phyloP scores from a whole-genome alignment of 2,113 vertebrate genomes.

The Ursus arctos region DNA sequence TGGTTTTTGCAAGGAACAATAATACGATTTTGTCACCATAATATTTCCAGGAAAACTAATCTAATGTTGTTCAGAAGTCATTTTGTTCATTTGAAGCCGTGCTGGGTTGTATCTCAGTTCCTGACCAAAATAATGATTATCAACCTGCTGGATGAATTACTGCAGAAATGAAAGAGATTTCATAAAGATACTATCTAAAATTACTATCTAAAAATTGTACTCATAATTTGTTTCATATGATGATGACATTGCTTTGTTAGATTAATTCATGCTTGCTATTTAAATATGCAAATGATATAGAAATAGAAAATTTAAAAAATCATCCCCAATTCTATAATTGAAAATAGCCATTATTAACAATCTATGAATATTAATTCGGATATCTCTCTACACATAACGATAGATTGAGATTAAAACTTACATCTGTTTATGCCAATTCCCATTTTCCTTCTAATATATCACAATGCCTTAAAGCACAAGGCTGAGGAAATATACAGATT shows the following conservation, averaged over 20 bases:
- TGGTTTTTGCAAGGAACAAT: background rate
- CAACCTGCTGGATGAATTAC: background rate
- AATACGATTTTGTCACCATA: background rate
- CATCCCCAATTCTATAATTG: background rate
- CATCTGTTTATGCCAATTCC: background rate
- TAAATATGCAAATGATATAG: background rate
- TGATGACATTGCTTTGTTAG: background rate
- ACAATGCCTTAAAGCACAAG: background rate
- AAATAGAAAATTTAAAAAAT: background rate
- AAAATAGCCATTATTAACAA: background rate
- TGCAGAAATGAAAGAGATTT: background rate
- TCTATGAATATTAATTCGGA: background rate
- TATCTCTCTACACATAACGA: background rate
- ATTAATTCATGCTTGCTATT: background rate
- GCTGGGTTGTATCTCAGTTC: background rate
- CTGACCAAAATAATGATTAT: constrained; percentile 20
- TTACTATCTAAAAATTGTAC: background rate
- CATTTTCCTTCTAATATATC: background rate
- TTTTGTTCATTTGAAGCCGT: constrained; percentile 25
- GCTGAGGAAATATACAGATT: background rate
- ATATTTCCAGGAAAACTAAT: background rate
- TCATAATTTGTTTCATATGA: background rate
- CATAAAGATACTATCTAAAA: background rate
- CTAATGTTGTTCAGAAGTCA: constrained; percentile 8
- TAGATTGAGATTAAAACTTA: background rate